Conservation (phyloP, 2,888 invertebrate species). For the Hermodice carunculata region DNA sequence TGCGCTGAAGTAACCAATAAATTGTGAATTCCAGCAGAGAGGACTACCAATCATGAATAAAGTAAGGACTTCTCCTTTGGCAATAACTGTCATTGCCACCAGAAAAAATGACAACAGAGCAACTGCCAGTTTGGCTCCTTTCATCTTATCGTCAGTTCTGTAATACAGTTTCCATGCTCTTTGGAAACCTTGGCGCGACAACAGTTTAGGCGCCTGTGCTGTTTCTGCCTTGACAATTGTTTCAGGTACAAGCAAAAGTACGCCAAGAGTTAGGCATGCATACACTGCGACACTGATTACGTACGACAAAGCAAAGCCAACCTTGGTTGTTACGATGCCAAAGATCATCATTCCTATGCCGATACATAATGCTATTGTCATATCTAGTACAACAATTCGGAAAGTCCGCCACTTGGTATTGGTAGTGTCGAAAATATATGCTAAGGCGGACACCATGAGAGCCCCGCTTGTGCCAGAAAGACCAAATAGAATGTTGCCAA, state of each 20-base stretch:
- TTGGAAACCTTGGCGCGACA: not conserved
- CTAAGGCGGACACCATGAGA: not conserved
- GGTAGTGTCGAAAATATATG: slow-evolving; percentile 1
- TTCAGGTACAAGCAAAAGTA: too few relatives aligned
- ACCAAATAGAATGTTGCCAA: not conserved
- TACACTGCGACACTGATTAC: too few relatives aligned
- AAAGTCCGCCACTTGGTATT: not conserved
- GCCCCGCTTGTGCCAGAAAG: not conserved
- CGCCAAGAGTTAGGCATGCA: too few relatives aligned
- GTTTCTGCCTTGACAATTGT: too few relatives aligned
- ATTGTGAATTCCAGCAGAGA: too few relatives aligned
- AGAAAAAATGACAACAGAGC: not conserved
- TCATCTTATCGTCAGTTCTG: not conserved
- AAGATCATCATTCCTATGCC: not conserved
- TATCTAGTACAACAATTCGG: not conserved
- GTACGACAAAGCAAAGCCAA: not conserved
- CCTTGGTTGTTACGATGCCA: too few relatives aligned
- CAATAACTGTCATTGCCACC: not conserved
- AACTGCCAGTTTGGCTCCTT: not conserved
- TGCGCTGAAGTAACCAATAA: too few relatives aligned
- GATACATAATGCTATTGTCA: not conserved
- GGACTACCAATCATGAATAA: not conserved
- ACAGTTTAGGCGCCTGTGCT: too few relatives aligned
- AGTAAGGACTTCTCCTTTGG: not conserved
- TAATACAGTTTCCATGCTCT: not conserved